Evolutionary conservation across 2,888 invertebrate genomes (phyloP).

Genomic region (Polietes domitor): DNA sequence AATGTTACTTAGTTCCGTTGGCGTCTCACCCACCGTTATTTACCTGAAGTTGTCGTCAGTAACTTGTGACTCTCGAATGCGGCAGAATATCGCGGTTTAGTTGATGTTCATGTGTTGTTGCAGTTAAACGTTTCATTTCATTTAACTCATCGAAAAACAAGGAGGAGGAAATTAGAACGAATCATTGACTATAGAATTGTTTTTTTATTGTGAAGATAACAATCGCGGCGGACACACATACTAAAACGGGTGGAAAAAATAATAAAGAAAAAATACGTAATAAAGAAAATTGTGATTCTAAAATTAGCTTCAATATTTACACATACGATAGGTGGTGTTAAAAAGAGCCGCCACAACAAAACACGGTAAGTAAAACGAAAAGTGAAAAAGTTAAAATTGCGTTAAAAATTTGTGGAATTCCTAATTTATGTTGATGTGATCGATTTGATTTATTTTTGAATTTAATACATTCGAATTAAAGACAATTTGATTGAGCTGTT

Average conservation of each 20-base stretch:
- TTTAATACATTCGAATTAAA: no score
- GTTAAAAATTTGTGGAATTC: no score
- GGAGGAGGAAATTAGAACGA: conserved; percentile 3
- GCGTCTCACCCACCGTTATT: background rate
- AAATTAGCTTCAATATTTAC: background rate
- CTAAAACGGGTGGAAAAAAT: background rate
- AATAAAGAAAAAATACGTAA: background rate
- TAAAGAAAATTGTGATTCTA: background rate
- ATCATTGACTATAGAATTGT: background rate
- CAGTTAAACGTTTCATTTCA: conserved; percentile 46
- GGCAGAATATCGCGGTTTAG: conserved; percentile 56
- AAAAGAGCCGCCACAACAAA: no score
- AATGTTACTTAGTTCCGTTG: background rate
- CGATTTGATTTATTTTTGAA: no score
- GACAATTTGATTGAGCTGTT: no score
- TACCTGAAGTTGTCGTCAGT: background rate
- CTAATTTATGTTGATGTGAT: no score
- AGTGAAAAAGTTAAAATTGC: no score
- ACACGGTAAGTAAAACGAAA: no score
- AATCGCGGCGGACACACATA: background rate
- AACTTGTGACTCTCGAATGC: conserved; percentile 25
- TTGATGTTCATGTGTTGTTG: conserved; percentile 53
- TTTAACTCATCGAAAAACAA: background rate
- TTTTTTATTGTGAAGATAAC: background rate
- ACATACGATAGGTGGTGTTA: background rate